Conservation (phyloP, 1,140 invertebrate genomes). For the Notospermus geniculatus region DNA sequence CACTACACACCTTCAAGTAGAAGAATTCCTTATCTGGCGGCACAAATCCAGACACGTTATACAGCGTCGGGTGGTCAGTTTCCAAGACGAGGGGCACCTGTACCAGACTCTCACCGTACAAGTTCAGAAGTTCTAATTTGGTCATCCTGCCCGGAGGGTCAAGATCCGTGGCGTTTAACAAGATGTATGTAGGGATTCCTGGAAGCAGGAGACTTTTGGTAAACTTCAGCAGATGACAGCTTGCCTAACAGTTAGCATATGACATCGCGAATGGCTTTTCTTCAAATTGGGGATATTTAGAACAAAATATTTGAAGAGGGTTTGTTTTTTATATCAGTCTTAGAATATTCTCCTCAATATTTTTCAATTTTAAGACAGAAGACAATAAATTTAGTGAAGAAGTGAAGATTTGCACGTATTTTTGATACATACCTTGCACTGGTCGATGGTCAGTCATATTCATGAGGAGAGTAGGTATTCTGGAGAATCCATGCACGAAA, state of each 20-base stretch:
- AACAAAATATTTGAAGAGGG: too few relatives aligned
- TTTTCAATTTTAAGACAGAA: too few relatives aligned
- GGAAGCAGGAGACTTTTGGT: too few relatives aligned
- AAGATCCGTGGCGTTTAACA: slow-evolving; percentile 59
- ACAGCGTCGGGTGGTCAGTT: slow-evolving; percentile 47
- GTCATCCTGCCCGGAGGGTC: slow-evolving; percentile 47
- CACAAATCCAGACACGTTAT: slow-evolving; percentile 42
- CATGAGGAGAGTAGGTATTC: slow-evolving; percentile 58
- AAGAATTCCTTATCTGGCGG: slow-evolving; percentile 57
- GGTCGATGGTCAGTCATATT: slow-evolving; percentile 63
- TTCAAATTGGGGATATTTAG: too few relatives aligned
- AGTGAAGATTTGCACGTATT: too few relatives aligned
- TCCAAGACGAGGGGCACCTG: slow-evolving; percentile 50
- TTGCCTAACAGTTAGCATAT: too few relatives aligned
- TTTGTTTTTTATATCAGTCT: too few relatives aligned
- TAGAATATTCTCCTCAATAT: too few relatives aligned
- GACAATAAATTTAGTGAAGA: too few relatives aligned
- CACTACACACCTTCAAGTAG: slow-evolving; percentile 59
- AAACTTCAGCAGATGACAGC: too few relatives aligned
- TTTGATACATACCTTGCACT: slow-evolving; percentile 61
- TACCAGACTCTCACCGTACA: slow-evolving; percentile 56
- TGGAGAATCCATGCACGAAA: slow-evolving; percentile 70
- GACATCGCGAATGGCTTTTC: too few relatives aligned
- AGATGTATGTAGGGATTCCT: slow-evolving; percentile 58
- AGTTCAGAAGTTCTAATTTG: slow-evolving; percentile 57